Percentiles rank a stretch among this genome's conserved stretches.
Evolutionary conservation across 1,140 invertebrate species (phyloP).

Genomic region (Cepaea nemoralis): DNA sequence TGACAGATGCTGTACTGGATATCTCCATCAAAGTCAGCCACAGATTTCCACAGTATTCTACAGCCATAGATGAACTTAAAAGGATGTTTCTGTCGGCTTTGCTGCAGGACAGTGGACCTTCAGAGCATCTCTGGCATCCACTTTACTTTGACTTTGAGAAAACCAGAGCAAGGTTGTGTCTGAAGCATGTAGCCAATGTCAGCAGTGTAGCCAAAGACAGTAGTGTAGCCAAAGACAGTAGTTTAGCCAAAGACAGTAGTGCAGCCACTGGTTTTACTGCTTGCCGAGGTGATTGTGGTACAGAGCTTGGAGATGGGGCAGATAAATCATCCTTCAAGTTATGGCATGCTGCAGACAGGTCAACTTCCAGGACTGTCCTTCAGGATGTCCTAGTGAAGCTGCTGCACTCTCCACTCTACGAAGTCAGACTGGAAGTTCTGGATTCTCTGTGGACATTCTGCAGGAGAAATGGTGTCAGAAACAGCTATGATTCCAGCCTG

Average conservation of each 20-base stretch:
- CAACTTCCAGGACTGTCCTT: background rate
- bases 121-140: background rate
- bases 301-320: too few relatives aligned
- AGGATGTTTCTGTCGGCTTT: background rate
- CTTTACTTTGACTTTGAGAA: conserved; percentile 23
- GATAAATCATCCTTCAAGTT: background rate
- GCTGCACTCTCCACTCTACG: conserved; percentile 47
- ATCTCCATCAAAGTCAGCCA: background rate
- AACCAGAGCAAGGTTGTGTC: conserved; percentile 28
- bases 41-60: background rate
- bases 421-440: conserved; percentile 52
- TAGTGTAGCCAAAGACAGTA: too few relatives aligned
- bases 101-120: background rate
- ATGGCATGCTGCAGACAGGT: background rate
- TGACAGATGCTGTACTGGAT: conserved; percentile 24
- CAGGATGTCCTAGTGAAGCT: conserved; percentile 23
- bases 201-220: background rate
- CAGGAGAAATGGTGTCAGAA: background rate
- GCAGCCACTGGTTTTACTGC: background rate
- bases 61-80: background rate
- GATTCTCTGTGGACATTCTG: conserved; percentile 21
- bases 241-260: background rate
- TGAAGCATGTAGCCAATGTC: conserved; percentile 22
- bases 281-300: too few relatives aligned
- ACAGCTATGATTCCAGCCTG: background rate